Evolutionary conservation across 2,888 invertebrate species (phyloP).

Genomic region (Patella ulyssiponensis): DNA sequence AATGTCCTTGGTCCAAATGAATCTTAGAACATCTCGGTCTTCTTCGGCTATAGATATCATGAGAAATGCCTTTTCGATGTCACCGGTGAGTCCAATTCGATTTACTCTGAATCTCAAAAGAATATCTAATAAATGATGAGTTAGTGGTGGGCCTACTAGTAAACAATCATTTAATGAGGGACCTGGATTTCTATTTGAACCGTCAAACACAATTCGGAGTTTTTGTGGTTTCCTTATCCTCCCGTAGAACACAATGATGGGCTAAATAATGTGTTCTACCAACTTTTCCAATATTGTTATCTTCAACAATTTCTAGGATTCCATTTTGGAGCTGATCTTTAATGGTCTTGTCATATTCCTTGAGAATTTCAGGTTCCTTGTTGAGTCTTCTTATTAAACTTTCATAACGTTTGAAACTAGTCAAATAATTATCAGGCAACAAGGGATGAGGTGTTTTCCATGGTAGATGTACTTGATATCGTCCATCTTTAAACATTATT

Average conservation of each 20-base stretch:
- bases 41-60: no score
- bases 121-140: no score
- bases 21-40: neutral
- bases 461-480: neutral
- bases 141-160: no score
- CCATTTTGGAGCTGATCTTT: neutral
- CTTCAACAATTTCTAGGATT: neutral
- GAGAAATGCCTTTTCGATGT: no score
- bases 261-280: neutral
- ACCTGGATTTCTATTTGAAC: neutral
- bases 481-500: neutral
- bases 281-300: neutral
- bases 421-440: neutral
- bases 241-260: neutral
- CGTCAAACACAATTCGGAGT: neutral
- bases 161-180: neutral
- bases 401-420: neutral
- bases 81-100: no score
- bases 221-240: neutral
- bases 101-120: no score
- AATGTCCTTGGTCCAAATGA: neutral
- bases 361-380: neutral
- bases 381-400: neutral
- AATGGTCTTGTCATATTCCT: slow-evolving; percentile 2
- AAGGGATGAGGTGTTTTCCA: neutral